Percentiles rank a stretch among this genome's conserved stretches.
These are phyloP conservation scores for Chaetops frenatus DNA, from an alignment of 2,113 vertebrate species.

Conservation along the genomic window DNA sequence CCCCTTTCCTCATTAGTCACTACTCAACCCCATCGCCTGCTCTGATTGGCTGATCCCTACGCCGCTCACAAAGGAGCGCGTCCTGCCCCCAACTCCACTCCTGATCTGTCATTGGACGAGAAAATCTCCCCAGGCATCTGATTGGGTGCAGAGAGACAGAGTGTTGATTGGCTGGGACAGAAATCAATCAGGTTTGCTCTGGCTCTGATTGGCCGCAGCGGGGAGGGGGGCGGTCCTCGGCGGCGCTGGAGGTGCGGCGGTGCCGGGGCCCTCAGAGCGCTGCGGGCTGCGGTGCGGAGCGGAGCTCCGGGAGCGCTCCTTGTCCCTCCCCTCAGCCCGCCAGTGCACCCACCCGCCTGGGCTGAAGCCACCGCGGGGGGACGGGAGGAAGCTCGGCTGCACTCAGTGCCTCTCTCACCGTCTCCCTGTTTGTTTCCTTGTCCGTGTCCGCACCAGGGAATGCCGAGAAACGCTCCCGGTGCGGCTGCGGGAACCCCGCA, in stretches of 20 bases:
- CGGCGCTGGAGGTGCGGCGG: fast-evolving
- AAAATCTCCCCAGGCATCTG: not conserved
- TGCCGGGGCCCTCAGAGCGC: fast-evolving
- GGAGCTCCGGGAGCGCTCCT: fast-evolving
- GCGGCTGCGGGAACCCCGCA: not conserved
- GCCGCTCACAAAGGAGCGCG: not conserved
- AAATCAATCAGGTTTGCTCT: fast-evolving
- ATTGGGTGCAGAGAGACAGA: fast-evolving
- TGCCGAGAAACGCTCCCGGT: fast-evolving
- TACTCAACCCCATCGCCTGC: fast-evolving
- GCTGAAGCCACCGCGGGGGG: not conserved
- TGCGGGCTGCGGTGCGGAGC: fast-evolving
- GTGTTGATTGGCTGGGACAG: fast-evolving
- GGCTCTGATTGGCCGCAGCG: fast-evolving
- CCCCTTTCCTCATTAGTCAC: slow-evolving; percentile 25
- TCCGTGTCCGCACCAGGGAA: fast-evolving
- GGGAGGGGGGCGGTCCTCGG: not conserved
- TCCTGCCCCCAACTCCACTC: not conserved
- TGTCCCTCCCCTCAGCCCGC: fast-evolving
- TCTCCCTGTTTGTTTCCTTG: too few relatives aligned
- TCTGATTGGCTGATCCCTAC: not conserved
- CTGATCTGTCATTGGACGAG: slow-evolving; percentile 28
- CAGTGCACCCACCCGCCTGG: fast-evolving
- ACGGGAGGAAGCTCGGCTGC: too few relatives aligned
- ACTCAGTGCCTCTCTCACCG: not conserved